Base-by-base conservation (phyloP, 1,140 invertebrate species). In the Propsilocerus akamusi region DNA sequence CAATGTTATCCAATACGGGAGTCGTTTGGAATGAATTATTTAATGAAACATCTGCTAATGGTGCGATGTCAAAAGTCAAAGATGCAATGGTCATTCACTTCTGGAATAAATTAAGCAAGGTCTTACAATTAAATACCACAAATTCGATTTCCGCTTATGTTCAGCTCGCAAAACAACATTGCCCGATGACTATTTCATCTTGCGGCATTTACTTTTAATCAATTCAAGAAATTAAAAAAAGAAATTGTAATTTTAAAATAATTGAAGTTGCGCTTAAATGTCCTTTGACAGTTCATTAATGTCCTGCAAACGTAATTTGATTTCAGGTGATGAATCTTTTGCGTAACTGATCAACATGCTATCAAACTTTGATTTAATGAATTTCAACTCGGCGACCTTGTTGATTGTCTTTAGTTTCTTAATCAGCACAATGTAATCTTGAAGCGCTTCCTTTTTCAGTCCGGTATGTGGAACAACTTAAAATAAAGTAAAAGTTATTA, bases 361-460 rank as follows among this genome's bases (percentile, higher is more conserved):
- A 23, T 70, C 65, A 48, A 79, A 72, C 50, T 69, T 62, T 46
- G 56, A 54, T 34, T 63, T 68, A 22, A 78, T 58, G 48, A 68
- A 63, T 25, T 65, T 54, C 14, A 76, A 55, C 48, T 74, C 64
- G 30, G 64, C 57, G 26, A 55, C 54, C 51, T 70, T 66, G 8
- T 67, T 59, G 23, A 60, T 61, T 24, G 67, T 74, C 61, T 72
- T 77, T 53, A 85, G 64, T 58, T 78, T 78, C 60, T 75, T 81
- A 2, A 75, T 71, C 14, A 86, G 61, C 51, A 78, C 76, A 56
- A 81, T 70, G 51, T 85, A 68, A 49, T 86, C 76, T 59, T 83
- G 82, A 41, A 88, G 71, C 1, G 81, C 76, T 62, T 87, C 83
- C 64, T 83, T 83, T 53, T 80, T 75, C 51, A 87, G 73, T 54